phyloP scores from a whole-genome alignment of 2,113 vertebrate species.

The Hystrix brachyura region DNA sequence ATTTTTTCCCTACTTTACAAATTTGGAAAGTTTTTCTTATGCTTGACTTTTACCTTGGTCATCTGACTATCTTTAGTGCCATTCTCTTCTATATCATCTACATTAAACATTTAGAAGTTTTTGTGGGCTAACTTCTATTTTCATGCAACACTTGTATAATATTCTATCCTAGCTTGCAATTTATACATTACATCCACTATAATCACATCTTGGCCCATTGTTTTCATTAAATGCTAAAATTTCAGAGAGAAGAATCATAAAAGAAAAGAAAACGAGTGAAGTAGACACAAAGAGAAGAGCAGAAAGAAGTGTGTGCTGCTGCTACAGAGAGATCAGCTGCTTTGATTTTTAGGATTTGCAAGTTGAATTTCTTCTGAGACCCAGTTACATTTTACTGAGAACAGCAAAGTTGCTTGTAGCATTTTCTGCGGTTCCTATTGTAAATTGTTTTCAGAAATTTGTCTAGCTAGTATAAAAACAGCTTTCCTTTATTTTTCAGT shows the following conservation, averaged over 20 bases:
- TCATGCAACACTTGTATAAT: not conserved
- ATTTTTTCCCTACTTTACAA: not conserved
- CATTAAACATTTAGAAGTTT: not conserved
- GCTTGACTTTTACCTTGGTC: not conserved
- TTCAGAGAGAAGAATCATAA: not conserved
- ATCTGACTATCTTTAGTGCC: not conserved
- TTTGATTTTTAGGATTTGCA: not conserved
- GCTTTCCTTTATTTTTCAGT: not conserved
- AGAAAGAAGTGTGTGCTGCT: not conserved
- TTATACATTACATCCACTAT: not conserved
- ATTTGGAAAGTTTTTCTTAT: not conserved
- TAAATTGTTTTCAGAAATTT: not conserved
- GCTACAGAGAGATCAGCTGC: too few relatives aligned
- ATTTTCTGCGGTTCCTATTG: not conserved
- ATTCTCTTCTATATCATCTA: not conserved
- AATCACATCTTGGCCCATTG: not conserved
- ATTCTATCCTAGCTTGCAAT: constrained; percentile 19
- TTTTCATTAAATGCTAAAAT: not conserved
- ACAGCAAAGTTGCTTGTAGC: not conserved
- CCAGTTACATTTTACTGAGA: not conserved
- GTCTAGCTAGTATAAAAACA: not conserved
- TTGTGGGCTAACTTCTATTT: not conserved
- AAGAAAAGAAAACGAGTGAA: not conserved
- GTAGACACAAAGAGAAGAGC: not conserved
- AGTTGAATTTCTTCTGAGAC: not conserved